Evolutionary conservation across 2,113 vertebrate species (phyloP).

Genomic region (Psittacula cyanocephala): DNA sequence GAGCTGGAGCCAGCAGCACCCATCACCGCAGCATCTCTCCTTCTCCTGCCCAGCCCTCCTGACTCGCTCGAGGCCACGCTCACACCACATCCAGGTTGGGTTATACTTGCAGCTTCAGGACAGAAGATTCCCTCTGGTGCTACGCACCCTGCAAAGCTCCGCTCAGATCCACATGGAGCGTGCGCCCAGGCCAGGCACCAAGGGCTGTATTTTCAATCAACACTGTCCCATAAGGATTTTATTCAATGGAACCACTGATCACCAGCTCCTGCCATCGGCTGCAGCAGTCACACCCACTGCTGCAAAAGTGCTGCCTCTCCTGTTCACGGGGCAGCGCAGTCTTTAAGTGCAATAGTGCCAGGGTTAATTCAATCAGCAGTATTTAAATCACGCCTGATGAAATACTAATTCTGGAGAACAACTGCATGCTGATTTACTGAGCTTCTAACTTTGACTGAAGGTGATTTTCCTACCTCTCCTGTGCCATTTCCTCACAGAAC

Average conservation of each 20-base stretch:
- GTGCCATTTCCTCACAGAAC: background rate
- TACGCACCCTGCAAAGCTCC: background rate
- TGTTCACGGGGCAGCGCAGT: accelerated
- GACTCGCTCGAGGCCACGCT: background rate
- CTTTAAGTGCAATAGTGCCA: background rate
- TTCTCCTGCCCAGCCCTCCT: background rate
- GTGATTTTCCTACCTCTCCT: background rate
- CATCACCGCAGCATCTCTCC: background rate
- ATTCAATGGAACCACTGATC: background rate
- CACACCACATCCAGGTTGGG: background rate
- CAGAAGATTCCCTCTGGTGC: background rate
- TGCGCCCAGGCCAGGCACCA: background rate
- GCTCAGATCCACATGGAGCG: background rate
- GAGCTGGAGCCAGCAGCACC: background rate
- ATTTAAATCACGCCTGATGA: background rate
- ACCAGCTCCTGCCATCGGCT: background rate
- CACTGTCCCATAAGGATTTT: background rate
- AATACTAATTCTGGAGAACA: background rate
- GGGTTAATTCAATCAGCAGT: background rate
- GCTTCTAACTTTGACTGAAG: background rate
- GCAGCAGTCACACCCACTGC: background rate
- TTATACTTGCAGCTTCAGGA: background rate
- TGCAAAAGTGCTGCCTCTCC: background rate
- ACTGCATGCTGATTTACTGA: background rate
- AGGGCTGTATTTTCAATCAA: background rate